Conservation (phyloP, 2,888 invertebrate species). For the Arenicola marina region DNA sequence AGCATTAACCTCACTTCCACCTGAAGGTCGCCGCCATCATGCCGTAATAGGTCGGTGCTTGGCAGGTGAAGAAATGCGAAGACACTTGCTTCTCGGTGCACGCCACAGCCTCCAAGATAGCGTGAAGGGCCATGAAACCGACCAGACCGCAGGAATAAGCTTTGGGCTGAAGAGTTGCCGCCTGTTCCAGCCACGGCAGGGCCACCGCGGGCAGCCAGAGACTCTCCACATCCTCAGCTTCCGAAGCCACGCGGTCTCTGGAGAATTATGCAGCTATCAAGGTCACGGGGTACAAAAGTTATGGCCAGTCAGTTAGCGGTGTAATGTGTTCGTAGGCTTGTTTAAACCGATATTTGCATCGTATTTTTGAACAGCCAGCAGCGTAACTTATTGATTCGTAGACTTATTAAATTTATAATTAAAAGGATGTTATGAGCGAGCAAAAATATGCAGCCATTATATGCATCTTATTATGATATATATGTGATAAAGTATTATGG, state of each 20-base stretch:
- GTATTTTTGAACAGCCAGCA: too few relatives aligned
- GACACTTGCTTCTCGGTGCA: not conserved
- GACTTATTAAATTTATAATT: too few relatives aligned
- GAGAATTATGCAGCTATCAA: not conserved
- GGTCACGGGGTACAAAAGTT: not conserved
- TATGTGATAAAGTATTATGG: too few relatives aligned
- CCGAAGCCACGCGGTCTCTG: too few relatives aligned
- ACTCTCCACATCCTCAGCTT: not conserved
- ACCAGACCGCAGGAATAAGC: conserved; percentile 11
- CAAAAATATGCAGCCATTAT: too few relatives aligned
- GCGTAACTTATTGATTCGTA: too few relatives aligned
- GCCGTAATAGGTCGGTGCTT: conserved; percentile 22
- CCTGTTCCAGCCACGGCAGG: not conserved
- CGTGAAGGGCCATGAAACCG: conserved; percentile 14
- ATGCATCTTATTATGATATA: too few relatives aligned
- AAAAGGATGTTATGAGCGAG: too few relatives aligned
- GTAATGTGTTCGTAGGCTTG: too few relatives aligned
- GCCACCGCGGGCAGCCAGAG: conserved; percentile 7
- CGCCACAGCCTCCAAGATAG: not conserved
- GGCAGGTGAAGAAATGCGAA: not conserved
- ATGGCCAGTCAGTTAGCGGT: too few relatives aligned
- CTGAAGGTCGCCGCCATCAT: conserved; percentile 18
- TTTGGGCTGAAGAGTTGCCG: conserved; percentile 6
- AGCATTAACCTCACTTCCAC: too few relatives aligned
- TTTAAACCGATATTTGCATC: too few relatives aligned